phyloP scores from a whole-genome alignment of 1,140 invertebrate species.

The Heliconius congener region DNA sequence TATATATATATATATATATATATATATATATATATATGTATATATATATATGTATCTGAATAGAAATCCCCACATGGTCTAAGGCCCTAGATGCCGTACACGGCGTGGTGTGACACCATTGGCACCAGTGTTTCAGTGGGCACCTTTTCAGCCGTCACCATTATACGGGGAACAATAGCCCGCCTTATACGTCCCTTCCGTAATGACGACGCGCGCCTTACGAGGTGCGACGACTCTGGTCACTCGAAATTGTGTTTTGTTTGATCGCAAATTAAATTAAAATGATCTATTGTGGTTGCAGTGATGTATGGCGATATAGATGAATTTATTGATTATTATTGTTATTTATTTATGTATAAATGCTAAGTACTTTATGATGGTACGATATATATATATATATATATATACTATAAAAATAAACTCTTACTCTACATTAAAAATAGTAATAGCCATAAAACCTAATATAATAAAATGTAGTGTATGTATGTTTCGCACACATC shows the following conservation, averaged over 20 bases:
- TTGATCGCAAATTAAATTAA: slow-evolving; percentile 10
- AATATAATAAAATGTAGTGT: not conserved
- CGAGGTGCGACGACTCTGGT: too few relatives aligned
- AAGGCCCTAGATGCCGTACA: slow-evolving; percentile 11
- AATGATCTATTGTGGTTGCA: slow-evolving; percentile 14
- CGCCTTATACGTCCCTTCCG: slow-evolving; percentile 20
- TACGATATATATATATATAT: too few relatives aligned
- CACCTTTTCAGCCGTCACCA: slow-evolving; percentile 14
- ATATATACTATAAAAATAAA: too few relatives aligned
- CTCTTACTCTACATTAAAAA: too few relatives aligned
- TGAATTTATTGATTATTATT: not conserved
- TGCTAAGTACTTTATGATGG: not conserved
- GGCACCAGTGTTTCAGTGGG: slow-evolving; percentile 16
- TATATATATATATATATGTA: too few relatives aligned
- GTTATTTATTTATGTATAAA: not conserved
- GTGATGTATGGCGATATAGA: not conserved
- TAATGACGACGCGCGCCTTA: not conserved
- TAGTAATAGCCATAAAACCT: too few relatives aligned
- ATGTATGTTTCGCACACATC: not conserved
- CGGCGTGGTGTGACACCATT: slow-evolving; percentile 13
- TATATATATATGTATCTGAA: not conserved
- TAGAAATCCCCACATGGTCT: not conserved
- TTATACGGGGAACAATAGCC: slow-evolving; percentile 13
- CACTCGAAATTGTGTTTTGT: too few relatives aligned
- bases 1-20: too few relatives aligned